Evolutionary conservation across 1,140 invertebrate genomes (phyloP).

Genomic region (Ceratina australensis): DNA sequence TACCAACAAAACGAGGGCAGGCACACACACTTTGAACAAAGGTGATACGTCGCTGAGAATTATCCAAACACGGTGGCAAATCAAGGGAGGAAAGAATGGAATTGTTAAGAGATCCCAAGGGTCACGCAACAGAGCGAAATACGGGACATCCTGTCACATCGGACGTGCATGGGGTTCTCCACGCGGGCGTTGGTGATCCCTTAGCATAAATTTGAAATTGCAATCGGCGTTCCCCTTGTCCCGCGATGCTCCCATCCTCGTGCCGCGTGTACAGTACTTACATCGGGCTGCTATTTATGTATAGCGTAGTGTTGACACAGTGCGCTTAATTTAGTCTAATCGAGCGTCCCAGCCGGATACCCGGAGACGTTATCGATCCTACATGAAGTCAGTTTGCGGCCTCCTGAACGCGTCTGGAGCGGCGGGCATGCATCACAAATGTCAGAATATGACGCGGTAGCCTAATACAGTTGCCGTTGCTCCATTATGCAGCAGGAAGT

Average conservation of each 20-base stretch:
- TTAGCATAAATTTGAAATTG: slow-evolving; percentile 49
- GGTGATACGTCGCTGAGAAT: too few relatives aligned
- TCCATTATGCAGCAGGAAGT: neutral
- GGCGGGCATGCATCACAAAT: slow-evolving; percentile 7
- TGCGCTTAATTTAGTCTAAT: slow-evolving; percentile 57
- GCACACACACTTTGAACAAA: too few relatives aligned
- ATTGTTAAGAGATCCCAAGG: neutral
- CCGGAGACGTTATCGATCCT: slow-evolving; percentile 52
- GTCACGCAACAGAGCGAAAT: neutral
- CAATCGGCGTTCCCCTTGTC: slow-evolving; percentile 38
- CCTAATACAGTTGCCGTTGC: neutral
- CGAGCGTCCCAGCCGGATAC: slow-evolving; percentile 37
- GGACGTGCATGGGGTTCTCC: slow-evolving; percentile 31
- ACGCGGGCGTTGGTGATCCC: slow-evolving; percentile 5
- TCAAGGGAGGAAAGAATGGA: neutral
- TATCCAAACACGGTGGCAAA: neutral
- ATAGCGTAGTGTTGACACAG: slow-evolving; percentile 52
- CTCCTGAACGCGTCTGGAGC: slow-evolving; percentile 1
- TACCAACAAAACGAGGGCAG: too few relatives aligned
- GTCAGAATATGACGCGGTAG: slow-evolving; percentile 2
- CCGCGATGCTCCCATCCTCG: slow-evolving; percentile 2
- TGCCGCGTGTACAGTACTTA: neutral
- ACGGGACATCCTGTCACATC: neutral
- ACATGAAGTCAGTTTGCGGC: neutral
- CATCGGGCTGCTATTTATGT: slow-evolving; percentile 34